Percentiles rank a stretch among this genome's conserved stretches.
phyloP scores from a whole-genome alignment of 2,797 vertebrate species.

The Enteromius mattozi region DNA sequence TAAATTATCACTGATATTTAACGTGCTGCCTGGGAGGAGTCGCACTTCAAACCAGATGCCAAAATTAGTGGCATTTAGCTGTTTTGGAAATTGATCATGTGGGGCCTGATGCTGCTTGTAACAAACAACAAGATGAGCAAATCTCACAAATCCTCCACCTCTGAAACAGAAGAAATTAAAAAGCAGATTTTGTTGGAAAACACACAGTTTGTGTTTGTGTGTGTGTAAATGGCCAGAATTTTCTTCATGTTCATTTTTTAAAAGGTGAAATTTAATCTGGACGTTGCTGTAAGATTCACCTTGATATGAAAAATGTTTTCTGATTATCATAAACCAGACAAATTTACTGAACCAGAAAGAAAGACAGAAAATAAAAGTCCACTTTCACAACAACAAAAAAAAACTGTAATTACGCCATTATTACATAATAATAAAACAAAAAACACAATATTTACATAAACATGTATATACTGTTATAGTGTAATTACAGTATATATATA shows the following conservation, averaged over 20 bases:
- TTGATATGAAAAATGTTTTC: constrained; percentile 26
- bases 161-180: neutral
- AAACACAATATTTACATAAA: neutral
- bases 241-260: no score
- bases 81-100: constrained; percentile 71
- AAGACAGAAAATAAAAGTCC: no score
- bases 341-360: constrained; percentile 10
- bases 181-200: neutral
- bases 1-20: constrained; percentile 75
- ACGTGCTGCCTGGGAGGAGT: constrained; percentile 71
- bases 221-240: neutral
- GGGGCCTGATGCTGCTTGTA: constrained; percentile 44
- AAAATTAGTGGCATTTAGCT: constrained; percentile 72
- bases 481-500: no score
- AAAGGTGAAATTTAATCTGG: neutral
- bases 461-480: no score
- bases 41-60: constrained; percentile 76
- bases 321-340: constrained; percentile 34
- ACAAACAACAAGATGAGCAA: neutral
- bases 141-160: constrained; percentile 16
- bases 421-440: no score
- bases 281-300: neutral
- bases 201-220: neutral
- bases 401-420: no score
- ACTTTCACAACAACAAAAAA: neutral